Conservation (phyloP, 2,113 vertebrate species). For the Lepus europaeus region DNA sequence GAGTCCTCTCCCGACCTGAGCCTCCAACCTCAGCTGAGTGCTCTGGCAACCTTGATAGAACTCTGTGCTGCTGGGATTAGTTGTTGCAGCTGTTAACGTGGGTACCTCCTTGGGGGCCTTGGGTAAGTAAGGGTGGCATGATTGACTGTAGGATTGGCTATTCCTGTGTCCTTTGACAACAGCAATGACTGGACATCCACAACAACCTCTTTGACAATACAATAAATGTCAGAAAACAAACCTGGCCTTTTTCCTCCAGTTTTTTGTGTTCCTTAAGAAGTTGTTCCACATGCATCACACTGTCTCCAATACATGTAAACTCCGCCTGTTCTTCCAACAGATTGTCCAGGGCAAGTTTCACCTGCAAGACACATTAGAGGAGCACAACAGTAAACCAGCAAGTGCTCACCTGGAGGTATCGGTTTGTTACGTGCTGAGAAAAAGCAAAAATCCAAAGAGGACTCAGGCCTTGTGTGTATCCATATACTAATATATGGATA, state of each 20-base stretch:
- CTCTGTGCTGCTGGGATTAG: not conserved
- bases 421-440: not conserved
- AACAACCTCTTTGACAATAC: not conserved
- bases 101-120: not conserved
- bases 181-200: not conserved
- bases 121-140: not conserved
- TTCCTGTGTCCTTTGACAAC: not conserved
- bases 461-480: not conserved
- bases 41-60: not conserved
- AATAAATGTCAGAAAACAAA: slow-evolving; percentile 74
- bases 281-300: slow-evolving; percentile 90
- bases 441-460: not conserved
- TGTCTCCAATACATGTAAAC: slow-evolving; percentile 91
- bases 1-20: not conserved
- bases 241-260: slow-evolving; percentile 94
- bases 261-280: slow-evolving; percentile 92
- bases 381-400: not conserved
- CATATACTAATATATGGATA: too few relatives aligned
- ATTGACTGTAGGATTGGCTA: not conserved
- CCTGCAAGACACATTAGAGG: slow-evolving; percentile 84
- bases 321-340: slow-evolving; percentile 89
- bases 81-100: not conserved
- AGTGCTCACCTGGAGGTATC: not conserved
- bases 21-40: not conserved
- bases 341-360: slow-evolving; percentile 92